Base-by-base conservation (phyloP, 2,113 vertebrate species). In the Nematolebias whitei region DNA sequence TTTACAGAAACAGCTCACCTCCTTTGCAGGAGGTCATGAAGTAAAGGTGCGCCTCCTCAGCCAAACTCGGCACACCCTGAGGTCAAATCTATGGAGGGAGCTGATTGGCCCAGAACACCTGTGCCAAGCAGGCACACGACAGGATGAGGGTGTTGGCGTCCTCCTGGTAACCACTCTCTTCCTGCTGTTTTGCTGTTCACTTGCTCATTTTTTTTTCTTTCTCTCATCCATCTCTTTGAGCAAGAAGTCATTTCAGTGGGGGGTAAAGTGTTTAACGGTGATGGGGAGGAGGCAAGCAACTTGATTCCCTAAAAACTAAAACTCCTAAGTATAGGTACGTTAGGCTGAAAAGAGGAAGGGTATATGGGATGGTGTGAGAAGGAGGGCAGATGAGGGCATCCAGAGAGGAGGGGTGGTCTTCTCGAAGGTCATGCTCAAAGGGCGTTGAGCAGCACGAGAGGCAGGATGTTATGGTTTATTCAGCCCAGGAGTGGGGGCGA, bases 41-140 rank as follows among this genome's bases (percentile, higher is more conserved):
- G 65, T 73, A 71, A 82, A 75, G 61, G 82, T 48, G 63, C 57
- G 43, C 63, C 71, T 69, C 66, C 83, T 71, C 63, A 69, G 86
- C 80, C 84, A 82, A 84, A 71, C 61, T 60, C n/a, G 62, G 69
- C 79, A 81, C 88, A 72, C 85, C 78, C 81, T 90, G 92, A 93
- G 92, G 92, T 90, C 71, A 91, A 86, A 79, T 88, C 86, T 90
- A 52, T 84, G 85, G 84, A 88, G 91, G 86, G 78, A 82, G 82
- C 90, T 91, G 92, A 92, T 93, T 93, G 92, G 92, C 92, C 89
- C 90, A 85, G 85, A 89, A 90, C 93, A 95, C 94, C 93, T 95
- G 95, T 95, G 75, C 92, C 92, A 90, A 65, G 93, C 86, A 92
- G 94, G 94, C 94, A 96, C 94, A 95, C 95, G 95, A 95, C 95